These are phyloP conservation scores for Allochrocebus solatus DNA, from an alignment of 2,797 vertebrate species.

Conservation along the genomic window DNA sequence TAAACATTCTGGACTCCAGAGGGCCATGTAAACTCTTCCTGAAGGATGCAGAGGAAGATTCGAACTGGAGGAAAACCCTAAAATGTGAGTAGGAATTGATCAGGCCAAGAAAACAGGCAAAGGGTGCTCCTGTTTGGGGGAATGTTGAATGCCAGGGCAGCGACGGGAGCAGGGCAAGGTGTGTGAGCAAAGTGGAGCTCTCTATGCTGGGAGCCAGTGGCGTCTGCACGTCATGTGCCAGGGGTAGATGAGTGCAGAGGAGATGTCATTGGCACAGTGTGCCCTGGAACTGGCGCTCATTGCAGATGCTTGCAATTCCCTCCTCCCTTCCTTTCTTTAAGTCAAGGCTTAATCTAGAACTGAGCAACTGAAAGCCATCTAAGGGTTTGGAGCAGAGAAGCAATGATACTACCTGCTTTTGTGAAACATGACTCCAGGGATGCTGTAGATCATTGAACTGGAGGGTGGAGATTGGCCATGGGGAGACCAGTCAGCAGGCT, in stretches of 20 bases:
- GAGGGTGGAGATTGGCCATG: not conserved
- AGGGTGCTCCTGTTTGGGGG: not conserved
- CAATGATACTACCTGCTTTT: not conserved
- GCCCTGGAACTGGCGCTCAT: not conserved
- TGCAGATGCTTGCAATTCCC: not conserved
- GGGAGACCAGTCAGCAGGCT: not conserved
- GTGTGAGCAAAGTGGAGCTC: too few relatives aligned
- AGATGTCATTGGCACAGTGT: not conserved
- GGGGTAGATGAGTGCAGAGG: not conserved
- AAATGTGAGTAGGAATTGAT: not conserved
- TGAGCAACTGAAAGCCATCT: not conserved
- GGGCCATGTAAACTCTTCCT: not conserved
- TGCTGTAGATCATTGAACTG: not conserved
- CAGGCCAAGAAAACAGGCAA: not conserved
- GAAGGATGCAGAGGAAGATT: not conserved
- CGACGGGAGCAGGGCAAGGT: not conserved
- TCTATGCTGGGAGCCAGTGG: not conserved
- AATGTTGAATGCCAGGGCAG: not conserved
- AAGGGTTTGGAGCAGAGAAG: not conserved
- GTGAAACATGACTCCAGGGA: not conserved
- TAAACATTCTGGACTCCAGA: not conserved
- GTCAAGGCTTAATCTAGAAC: not conserved
- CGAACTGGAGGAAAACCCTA: not conserved
- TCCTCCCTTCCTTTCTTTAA: not conserved
- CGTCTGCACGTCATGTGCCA: not conserved